These are phyloP conservation scores for Thecophora atra DNA, from an alignment of 2,888 invertebrate species.

Conservation along the genomic window DNA sequence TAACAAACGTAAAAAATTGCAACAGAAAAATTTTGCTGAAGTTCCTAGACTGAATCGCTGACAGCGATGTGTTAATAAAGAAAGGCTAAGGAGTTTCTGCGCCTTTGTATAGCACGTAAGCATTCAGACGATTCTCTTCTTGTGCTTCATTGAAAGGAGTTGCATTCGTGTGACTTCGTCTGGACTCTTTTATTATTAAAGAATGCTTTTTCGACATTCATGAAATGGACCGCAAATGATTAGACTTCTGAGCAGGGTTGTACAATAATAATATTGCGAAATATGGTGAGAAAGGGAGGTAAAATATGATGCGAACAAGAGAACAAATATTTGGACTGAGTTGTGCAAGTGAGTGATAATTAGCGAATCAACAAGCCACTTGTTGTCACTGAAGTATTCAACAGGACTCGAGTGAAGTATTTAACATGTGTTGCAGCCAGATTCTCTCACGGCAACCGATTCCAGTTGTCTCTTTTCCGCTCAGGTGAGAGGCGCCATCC, in stretches of 20 bases:
- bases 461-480: too few relatives aligned
- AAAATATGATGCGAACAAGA: background rate
- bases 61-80: background rate
- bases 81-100: background rate
- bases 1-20: background rate
- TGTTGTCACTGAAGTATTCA: too few relatives aligned
- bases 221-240: background rate
- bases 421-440: background rate
- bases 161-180: background rate
- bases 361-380: conserved; percentile 9
- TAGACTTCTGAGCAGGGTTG: background rate
- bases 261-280: conserved; percentile 16
- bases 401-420: too few relatives aligned
- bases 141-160: background rate
- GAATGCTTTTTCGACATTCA: background rate
- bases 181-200: background rate
- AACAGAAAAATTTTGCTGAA: background rate
- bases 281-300: background rate
- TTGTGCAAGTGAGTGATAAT: background rate
- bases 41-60: too few relatives aligned
- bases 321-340: background rate
- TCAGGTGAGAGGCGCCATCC: conserved; percentile 10
- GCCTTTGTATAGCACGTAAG: background rate
- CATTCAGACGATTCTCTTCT: background rate
- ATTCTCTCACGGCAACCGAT: conserved; percentile 1